Evolutionary conservation across 2,888 invertebrate genomes (phyloP).

Genomic region (Helicoverpa assulta): DNA sequence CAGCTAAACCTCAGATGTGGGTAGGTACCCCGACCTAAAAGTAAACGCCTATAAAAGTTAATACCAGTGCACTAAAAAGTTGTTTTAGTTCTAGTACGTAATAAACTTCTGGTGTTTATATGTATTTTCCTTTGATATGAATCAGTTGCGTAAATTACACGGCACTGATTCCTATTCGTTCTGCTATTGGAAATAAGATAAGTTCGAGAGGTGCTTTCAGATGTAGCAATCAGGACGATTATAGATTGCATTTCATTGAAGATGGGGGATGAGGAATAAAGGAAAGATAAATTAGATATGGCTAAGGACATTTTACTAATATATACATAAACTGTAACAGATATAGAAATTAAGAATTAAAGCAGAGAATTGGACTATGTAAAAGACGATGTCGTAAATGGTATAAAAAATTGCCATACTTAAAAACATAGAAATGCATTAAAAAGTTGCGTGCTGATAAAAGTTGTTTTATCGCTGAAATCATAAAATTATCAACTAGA

Average conservation of each 20-base stretch:
- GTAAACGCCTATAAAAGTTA: conserved; percentile 11
- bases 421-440: neutral
- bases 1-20: neutral
- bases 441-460: neutral
- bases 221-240: conserved; percentile 1
- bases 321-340: too few species aligned
- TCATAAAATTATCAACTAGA: conserved; percentile 20
- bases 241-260: neutral
- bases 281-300: neutral
- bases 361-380: too few species aligned
- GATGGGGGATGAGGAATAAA: neutral
- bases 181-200: conserved; percentile 24
- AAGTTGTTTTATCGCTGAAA: conserved; percentile 21
- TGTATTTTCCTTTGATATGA: conserved; percentile 14
- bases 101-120: conserved; percentile 35
- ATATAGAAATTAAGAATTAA: neutral
- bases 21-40: conserved; percentile 4
- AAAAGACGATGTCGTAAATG: too few species aligned
- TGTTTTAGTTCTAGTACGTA: conserved; percentile 19
- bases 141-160: conserved; percentile 25
- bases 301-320: too few species aligned
- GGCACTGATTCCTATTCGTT: conserved; percentile 16
- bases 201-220: conserved; percentile 10
- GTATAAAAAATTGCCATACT: neutral
- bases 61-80: conserved; percentile 23